Evolutionary conservation across 1,140 invertebrate species (phyloP), one percentile per base, ranked within the genome.

Genomic region (Cyclina sinensis): DNA sequence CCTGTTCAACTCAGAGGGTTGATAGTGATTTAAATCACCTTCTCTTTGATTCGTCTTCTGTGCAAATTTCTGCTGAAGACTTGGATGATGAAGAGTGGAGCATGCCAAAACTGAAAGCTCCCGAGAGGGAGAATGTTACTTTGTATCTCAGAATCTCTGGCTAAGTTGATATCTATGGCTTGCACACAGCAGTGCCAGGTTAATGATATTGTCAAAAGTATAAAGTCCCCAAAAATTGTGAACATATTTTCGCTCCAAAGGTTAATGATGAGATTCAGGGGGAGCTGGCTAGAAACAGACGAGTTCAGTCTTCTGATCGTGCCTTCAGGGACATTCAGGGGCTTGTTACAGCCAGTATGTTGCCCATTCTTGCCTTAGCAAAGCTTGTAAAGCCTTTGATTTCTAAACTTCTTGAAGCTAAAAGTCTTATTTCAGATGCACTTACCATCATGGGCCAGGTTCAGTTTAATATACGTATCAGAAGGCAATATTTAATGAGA

Each of bases 231-330:
- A 2, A n/a, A 39, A 78, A 78, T 51, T 78, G 74, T 54, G 74
- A 78, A 14, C 51, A 7, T 3, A 27, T 54, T 11, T 78, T 43
- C 32, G 43, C 74, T 14, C 74, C 43, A 78, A n/a, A 30, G 7
- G 46, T 78, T 51, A 51, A 78, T 78, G 43, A 48, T n/a, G 74
- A 78, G 54, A 78, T 78, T 51, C 54, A n/a, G 74, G 46, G 39
- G 14, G 57, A 62, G 5, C n/a, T 62, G 4, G 24, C 57, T 27
- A 62, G 7, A 27, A 62, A 27, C n/a, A 24, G 24, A 62, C 18
- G 57, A 14, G 57, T 62, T 27, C 57, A 62, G 57, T n/a, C 57
- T 62, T n/a, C n/a, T 27, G 57, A 62, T 14, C 18, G n/a, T 18
- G 18, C 24, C 5, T 62, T 62, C 1, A 24, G 57, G 14, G 57